phyloP scores from a whole-genome alignment of 1,140 invertebrate genomes.

The Leptopilina boulardi region DNA sequence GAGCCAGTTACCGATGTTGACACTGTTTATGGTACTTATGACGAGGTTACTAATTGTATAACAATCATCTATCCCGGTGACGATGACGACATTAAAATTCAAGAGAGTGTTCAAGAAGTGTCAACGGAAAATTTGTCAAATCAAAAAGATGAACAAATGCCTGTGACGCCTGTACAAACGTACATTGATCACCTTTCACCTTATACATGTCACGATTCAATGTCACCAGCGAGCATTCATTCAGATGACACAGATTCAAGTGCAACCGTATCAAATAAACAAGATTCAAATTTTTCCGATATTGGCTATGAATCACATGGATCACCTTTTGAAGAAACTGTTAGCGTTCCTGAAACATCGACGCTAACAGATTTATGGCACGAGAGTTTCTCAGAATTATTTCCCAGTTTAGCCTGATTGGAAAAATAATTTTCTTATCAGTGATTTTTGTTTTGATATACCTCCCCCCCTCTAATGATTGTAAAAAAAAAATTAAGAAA shows the following conservation, averaged over 20 bases:
- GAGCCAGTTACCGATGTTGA: slow-evolving; percentile 58
- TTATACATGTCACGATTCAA: slow-evolving; percentile 61
- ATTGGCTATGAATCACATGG: slow-evolving; percentile 73
- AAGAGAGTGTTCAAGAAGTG: slow-evolving; percentile 68
- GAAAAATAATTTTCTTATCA: background rate
- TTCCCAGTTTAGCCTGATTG: slow-evolving; percentile 77
- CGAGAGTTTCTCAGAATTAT: slow-evolving; percentile 80
- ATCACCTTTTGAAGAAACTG: slow-evolving; percentile 58
- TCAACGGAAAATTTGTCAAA: slow-evolving; percentile 46
- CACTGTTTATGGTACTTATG: slow-evolving; percentile 81
- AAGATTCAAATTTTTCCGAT: slow-evolving; percentile 65
- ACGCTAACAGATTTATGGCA: slow-evolving; percentile 79
- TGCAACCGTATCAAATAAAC: slow-evolving; percentile 48
- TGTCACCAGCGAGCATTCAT: slow-evolving; percentile 66
- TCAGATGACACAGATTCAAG: slow-evolving; percentile 65
- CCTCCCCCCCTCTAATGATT: background rate
- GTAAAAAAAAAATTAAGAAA: no score
- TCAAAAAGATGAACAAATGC: slow-evolving; percentile 45
- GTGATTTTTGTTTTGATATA: slow-evolving; percentile 24
- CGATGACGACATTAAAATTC: slow-evolving; percentile 71
- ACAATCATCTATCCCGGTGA: slow-evolving; percentile 83
- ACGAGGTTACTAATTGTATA: slow-evolving; percentile 83
- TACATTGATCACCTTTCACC: slow-evolving; percentile 57
- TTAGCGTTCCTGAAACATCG: slow-evolving; percentile 61
- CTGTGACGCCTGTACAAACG: slow-evolving; percentile 42